Conservation (phyloP, 2,113 vertebrate genomes). For the Condylura cristata region DNA sequence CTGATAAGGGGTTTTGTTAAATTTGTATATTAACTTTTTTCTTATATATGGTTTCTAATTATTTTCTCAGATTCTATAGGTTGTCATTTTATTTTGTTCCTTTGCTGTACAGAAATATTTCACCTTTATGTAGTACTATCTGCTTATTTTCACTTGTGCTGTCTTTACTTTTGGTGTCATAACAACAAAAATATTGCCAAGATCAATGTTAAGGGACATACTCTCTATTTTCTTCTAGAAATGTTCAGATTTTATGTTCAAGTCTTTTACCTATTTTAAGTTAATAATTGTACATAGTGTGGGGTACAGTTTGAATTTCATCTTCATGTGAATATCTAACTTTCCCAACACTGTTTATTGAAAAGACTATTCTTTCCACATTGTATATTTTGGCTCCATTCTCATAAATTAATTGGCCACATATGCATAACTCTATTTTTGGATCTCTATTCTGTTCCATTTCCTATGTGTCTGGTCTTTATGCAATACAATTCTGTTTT, state of each 20-base stretch:
- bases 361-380: too few relatives aligned
- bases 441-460: too few relatives aligned
- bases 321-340: too few relatives aligned
- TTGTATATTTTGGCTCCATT: too few relatives aligned
- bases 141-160: background rate
- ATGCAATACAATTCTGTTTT: too few relatives aligned
- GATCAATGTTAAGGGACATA: background rate
- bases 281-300: background rate
- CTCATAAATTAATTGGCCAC: too few relatives aligned
- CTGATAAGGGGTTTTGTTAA: background rate
- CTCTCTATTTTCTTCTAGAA: background rate
- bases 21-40: background rate
- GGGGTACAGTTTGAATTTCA: too few relatives aligned
- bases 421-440: too few relatives aligned
- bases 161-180: background rate
- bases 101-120: background rate
- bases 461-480: too few relatives aligned
- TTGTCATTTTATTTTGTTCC: background rate
- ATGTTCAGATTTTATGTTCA: background rate
- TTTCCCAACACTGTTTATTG: too few relatives aligned
- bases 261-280: background rate
- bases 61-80: background rate
- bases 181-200: background rate
- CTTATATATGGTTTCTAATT: background rate
- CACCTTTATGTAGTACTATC: background rate